A percentile compares a stretch with the other conserved stretches of the same genome.
phyloP scores from a whole-genome alignment of 2,797 vertebrate species.

The Alexandromys oeconomus region DNA sequence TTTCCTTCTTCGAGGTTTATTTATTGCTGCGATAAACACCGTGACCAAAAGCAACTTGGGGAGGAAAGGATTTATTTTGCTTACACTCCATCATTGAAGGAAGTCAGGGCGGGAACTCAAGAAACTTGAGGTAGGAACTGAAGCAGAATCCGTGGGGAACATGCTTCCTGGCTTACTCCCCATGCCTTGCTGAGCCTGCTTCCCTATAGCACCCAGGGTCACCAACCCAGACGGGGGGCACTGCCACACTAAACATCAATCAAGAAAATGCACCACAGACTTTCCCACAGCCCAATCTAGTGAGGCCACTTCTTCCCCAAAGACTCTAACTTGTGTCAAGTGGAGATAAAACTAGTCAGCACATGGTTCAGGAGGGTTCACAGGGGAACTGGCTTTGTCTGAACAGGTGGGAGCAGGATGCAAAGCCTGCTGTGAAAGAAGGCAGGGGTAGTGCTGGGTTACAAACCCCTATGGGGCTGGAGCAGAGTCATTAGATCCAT shows the following conservation, averaged over 20 bases:
- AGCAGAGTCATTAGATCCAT: not conserved
- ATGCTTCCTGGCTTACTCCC: not conserved
- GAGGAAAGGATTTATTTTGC: not conserved
- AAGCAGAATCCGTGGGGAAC: not conserved
- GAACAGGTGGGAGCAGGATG: not conserved
- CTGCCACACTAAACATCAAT: not conserved
- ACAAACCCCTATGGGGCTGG: not conserved
- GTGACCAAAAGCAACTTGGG: not conserved
- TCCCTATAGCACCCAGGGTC: not conserved
- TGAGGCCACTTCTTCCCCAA: not conserved
- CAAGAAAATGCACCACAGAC: not conserved
- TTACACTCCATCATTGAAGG: not conserved
- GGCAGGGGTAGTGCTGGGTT: not conserved
- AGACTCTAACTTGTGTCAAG: not conserved
- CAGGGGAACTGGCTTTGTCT: not conserved
- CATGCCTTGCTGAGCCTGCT: not conserved
- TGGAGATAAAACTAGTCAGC: not conserved
- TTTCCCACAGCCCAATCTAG: not conserved
- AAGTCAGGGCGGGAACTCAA: not conserved
- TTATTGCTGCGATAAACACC: not conserved
- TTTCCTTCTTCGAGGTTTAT: not conserved
- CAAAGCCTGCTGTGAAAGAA: no score
- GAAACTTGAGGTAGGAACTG: not conserved
- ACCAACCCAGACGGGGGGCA: not conserved
- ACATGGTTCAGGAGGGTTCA: not conserved